Conservation (phyloP, 1,140 invertebrate genomes). For the Zophobas atratus region DNA sequence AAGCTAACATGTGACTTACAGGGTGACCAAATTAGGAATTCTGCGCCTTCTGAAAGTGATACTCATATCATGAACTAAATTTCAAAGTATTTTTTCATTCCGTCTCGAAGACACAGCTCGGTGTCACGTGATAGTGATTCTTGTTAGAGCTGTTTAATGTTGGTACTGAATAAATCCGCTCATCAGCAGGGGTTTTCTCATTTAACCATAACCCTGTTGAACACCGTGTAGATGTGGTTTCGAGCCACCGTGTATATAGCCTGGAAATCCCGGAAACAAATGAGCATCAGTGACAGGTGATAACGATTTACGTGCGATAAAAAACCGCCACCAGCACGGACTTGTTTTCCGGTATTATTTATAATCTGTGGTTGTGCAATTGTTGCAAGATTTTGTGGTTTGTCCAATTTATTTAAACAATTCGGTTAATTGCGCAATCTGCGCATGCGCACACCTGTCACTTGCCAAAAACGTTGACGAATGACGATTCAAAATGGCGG, state of each 20-base stretch:
- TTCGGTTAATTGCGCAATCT: background rate
- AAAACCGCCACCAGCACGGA: too few relatives aligned
- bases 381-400: too few relatives aligned
- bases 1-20: background rate
- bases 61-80: slow-evolving; percentile 17
- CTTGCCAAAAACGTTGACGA: slow-evolving; percentile 12
- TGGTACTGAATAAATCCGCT: slow-evolving; percentile 27
- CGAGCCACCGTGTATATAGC: too few relatives aligned
- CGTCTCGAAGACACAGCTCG: slow-evolving; percentile 11
- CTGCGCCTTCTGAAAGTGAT: slow-evolving; percentile 26
- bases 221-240: background rate
- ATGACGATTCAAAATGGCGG: slow-evolving; percentile 53
- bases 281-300: too few relatives aligned
- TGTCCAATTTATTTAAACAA: too few relatives aligned
- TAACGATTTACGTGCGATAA: too few relatives aligned
- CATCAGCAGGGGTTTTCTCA: background rate
- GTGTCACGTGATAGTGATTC: slow-evolving; percentile 15
- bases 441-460: slow-evolving; percentile 15
- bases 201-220: background rate
- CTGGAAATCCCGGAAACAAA: too few relatives aligned
- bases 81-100: slow-evolving; percentile 40
- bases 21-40: slow-evolving; percentile 18
- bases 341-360: too few relatives aligned
- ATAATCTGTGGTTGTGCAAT: too few relatives aligned
- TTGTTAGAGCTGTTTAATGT: slow-evolving; percentile 27